Conservation (phyloP, 2,113 vertebrate genomes). For the Phasianus colchicus region DNA sequence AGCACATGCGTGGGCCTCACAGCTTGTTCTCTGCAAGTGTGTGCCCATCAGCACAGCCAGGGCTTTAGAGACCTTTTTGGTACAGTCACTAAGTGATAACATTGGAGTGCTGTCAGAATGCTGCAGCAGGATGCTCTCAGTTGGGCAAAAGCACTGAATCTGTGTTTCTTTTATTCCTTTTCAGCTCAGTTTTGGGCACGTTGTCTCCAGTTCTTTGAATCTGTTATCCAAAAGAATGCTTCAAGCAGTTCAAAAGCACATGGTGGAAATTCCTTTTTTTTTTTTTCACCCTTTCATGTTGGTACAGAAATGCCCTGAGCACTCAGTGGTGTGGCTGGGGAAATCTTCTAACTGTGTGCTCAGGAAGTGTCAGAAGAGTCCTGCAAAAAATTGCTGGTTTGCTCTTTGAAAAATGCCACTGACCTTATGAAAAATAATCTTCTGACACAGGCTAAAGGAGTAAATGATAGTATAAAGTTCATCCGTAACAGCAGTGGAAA, state of each 20-base stretch:
- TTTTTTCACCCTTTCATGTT: background rate
- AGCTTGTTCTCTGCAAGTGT: background rate
- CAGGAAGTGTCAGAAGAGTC: background rate
- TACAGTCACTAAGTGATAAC: background rate
- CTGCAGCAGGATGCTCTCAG: background rate
- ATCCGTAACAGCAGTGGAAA: background rate
- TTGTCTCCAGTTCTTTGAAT: background rate
- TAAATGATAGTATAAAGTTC: background rate
- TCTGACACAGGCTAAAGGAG: background rate
- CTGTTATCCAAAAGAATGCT: background rate
- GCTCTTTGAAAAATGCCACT: conserved; percentile 3
- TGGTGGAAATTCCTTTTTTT: fast-evolving
- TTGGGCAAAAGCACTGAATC: background rate
- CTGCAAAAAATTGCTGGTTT: background rate
- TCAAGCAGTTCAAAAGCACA: conserved; percentile 24
- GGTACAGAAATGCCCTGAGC: background rate
- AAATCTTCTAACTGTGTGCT: background rate
- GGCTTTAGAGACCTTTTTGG: background rate
- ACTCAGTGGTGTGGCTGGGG: background rate
- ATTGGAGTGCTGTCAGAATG: background rate
- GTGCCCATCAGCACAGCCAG: background rate
- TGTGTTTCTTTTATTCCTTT: background rate
- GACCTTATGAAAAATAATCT: conserved; percentile 22
- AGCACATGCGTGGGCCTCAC: background rate
- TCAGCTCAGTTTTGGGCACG: background rate